Conservation (phyloP, 2,888 invertebrate species). For the Tetranychus piercei region DNA sequence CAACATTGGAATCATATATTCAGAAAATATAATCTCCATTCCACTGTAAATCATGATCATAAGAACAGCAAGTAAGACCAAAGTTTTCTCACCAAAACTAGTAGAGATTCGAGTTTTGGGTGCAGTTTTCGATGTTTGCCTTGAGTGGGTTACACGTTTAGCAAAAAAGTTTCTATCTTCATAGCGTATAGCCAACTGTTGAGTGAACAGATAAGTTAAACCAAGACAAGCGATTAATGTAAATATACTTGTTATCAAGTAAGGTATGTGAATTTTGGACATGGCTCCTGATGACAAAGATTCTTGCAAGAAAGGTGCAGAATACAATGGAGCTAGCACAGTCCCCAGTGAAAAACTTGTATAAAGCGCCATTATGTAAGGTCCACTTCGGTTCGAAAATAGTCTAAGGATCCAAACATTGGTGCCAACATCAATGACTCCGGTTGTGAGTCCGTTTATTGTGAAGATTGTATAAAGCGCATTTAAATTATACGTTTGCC, state of each 20-base stretch:
- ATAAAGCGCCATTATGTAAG: conserved; percentile 20
- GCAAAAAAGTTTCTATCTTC: not conserved
- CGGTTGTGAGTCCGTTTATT: conserved; percentile 20
- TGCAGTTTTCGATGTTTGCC: not conserved
- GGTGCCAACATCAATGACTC: conserved; percentile 19
- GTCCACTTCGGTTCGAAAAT: conserved; percentile 4
- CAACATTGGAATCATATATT: not conserved
- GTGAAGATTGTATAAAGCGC: conserved; percentile 14
- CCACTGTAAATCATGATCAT: conserved; percentile 6
- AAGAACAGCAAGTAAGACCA: not conserved
- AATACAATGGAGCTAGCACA: conserved; percentile 17
- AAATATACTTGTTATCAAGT: not conserved
- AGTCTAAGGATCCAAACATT: conserved; percentile 20
- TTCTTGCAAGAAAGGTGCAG: conserved; percentile 3
- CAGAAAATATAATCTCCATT: conserved; percentile 2
- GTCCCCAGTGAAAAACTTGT: conserved; percentile 19
- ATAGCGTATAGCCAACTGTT: not conserved
- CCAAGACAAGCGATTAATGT: not conserved
- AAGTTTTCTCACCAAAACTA: not conserved
- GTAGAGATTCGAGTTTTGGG: not conserved
- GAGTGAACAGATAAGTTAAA: not conserved
- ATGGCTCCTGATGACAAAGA: not conserved
- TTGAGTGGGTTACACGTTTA: not conserved
- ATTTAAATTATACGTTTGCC: not conserved
- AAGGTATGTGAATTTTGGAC: not conserved